Evolutionary conservation across 2,888 invertebrate genomes (phyloP), one percentile per base, ranked within the genome.

Genomic region (Noctua pronuba): DNA sequence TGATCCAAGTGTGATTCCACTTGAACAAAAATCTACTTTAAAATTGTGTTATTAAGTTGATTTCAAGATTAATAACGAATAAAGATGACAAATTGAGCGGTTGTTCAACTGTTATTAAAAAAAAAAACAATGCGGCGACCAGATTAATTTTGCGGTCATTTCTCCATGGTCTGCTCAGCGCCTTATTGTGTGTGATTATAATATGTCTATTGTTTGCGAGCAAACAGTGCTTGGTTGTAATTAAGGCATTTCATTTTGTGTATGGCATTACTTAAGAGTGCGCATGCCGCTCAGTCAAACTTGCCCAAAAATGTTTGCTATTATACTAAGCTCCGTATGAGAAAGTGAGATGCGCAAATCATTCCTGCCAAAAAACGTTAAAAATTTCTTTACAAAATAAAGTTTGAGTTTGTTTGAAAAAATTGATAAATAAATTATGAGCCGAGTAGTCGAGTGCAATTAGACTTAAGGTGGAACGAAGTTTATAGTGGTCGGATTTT

Each of bases 151-250:
- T 31, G 28, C 18, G 3, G 58, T 60, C 0, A 16, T 60, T 28
- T 55, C 4, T 52, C n/a, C n/a, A 55, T 55, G n/a, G 18, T 31
- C 7, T 31, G 58, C 18, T 18, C 58, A 31, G 58, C 58, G 28
- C 18, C 18, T 31, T 77, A 77, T n/a, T 77, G 35, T 65, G n/a
- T 75, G 75, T 80, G 67, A 31, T 67, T 41, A 55, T 81, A 81
- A 80, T 76, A 75, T 72, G 67, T 84, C 77, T 76, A 71, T 75
- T 84, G 80, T 83, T 78, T 77, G 75, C 81, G 86, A 80, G 82
- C 86, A 85, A 80, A 86, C 35, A 58, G 73, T 28, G 73, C 73
- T 82, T 46, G 74, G 38, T 52, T 11, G 11, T 69, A 0, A 16
- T 35, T 70, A 41, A 41, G 13, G 62, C 62, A 49, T 35, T 62